Evolutionary conservation across 2,797 vertebrate genomes (phyloP), one percentile per base, ranked within the genome.

Genomic region (Cygnus olor): DNA sequence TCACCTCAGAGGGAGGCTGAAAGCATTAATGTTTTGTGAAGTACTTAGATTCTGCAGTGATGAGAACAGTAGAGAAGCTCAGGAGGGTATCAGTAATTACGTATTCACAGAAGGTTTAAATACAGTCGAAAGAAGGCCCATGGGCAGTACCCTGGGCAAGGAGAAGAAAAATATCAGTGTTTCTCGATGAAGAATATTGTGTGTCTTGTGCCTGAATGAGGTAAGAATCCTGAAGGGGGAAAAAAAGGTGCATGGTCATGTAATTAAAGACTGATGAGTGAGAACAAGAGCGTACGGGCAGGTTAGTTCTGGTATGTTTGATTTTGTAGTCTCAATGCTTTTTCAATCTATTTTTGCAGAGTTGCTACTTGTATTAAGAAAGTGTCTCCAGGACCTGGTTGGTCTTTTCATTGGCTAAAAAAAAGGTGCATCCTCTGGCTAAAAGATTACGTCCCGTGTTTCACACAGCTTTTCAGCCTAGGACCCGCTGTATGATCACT

Each of bases 21-120:
- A 90, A 93, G 72, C 84, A 13, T 80, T 85, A 32, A 42, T 38
- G 73, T 69, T 92, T 91, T 78, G 85, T 87, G 76, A 86, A 96
- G 85, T 81, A 74, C 53, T 90, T 89, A 58, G 61, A 27, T 44
- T 56, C 19, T 80, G 28, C 61, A 20, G 44, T 78, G 89, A 90
- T 93, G 92, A 92, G 76, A 54, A 19, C 64, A 73, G 53, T 25
- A 45, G 66, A 95, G 81, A 74, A 77, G n/a, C 83, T 92, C 90
- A 72, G 81, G 79, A 93, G 87, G 84, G 54, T 61, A 49, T 80
- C 54, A 20, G 38, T 74, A 80, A 80, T 93, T 89, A 73, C 20
- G 20, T 64, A n/a, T 74, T 94, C 60, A 65, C 54, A 32, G 11
- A n/a, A 51, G 54, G 44, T 86, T 95, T 88, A 78, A 76, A 68